phyloP scores from a whole-genome alignment of 2,113 vertebrate species.

The Phasianus colchicus region DNA sequence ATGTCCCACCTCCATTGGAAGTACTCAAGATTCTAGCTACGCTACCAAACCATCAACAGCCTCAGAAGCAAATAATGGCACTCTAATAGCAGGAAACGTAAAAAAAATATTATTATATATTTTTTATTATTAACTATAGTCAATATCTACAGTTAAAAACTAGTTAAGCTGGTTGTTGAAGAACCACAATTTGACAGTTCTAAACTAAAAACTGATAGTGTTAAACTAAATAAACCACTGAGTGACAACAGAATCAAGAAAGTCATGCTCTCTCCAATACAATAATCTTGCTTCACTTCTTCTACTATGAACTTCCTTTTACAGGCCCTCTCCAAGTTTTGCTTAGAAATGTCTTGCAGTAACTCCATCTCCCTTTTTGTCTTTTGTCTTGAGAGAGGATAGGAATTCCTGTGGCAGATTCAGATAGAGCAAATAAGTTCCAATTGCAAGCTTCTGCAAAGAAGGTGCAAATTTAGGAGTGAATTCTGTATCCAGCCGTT shows the following conservation, averaged over 20 bases:
- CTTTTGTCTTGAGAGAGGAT: background rate
- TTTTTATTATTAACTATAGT: background rate
- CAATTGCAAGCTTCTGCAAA: background rate
- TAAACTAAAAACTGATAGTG: background rate
- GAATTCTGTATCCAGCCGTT: background rate
- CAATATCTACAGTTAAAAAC: background rate
- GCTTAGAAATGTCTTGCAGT: background rate
- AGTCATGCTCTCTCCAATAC: background rate
- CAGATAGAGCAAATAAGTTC: background rate
- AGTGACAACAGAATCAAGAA: background rate
- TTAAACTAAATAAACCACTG: background rate
- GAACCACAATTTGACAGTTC: background rate
- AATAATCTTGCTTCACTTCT: background rate
- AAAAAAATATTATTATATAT: background rate
- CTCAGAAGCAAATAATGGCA: background rate
- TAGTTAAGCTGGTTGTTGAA: background rate
- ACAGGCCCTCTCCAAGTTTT: background rate
- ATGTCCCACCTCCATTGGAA: background rate
- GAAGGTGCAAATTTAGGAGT: background rate
- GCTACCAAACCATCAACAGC: background rate
- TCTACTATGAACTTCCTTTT: background rate
- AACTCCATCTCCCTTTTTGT: background rate
- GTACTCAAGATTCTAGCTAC: background rate
- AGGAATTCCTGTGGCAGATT: background rate
- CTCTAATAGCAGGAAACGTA: background rate